These are phyloP conservation scores for Danio aesculapii DNA, from an alignment of 2,797 vertebrate genomes.

Conservation along the genomic window DNA sequence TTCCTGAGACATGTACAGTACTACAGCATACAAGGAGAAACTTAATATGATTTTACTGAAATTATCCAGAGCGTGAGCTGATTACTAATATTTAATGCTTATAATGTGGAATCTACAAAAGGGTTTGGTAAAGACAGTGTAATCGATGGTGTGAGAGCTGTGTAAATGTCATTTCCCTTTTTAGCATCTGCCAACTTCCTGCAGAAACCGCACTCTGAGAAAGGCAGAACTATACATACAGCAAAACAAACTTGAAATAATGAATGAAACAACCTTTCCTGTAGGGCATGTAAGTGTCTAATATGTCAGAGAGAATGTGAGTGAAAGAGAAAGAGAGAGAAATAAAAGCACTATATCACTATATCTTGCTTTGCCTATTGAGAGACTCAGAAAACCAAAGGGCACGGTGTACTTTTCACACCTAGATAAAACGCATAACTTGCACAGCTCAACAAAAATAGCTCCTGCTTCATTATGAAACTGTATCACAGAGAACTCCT, in stretches of 20 bases:
- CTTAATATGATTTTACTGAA: too few relatives aligned
- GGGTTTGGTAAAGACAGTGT: slow-evolving; percentile 22
- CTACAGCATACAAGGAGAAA: too few relatives aligned
- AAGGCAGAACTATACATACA: slow-evolving; percentile 5
- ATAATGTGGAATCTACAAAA: slow-evolving; percentile 39
- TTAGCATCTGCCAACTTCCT: slow-evolving; percentile 44
- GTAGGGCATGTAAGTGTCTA: slow-evolving; percentile 13
- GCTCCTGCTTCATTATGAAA: slow-evolving; percentile 18
- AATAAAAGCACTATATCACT: not conserved
- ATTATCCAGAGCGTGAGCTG: not conserved
- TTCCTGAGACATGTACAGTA: too few relatives aligned
- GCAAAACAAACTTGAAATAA: slow-evolving; percentile 22
- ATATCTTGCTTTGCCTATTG: not conserved
- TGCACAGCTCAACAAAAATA: slow-evolving; percentile 18
- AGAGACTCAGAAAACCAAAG: slow-evolving; percentile 26
- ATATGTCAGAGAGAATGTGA: slow-evolving; percentile 8
- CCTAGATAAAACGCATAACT: not conserved
- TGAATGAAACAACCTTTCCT: slow-evolving; percentile 31
- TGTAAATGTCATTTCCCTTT: slow-evolving; percentile 52
- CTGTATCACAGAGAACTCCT: not conserved
- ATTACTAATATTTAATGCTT: not conserved
- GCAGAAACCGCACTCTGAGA: slow-evolving; percentile 4
- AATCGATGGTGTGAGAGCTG: slow-evolving; percentile 35
- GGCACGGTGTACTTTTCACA: slow-evolving; percentile 14
- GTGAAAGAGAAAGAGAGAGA: not conserved